These are phyloP conservation scores for Trogon melanurus DNA, from an alignment of 2,113 vertebrate species.

Conservation along the genomic window DNA sequence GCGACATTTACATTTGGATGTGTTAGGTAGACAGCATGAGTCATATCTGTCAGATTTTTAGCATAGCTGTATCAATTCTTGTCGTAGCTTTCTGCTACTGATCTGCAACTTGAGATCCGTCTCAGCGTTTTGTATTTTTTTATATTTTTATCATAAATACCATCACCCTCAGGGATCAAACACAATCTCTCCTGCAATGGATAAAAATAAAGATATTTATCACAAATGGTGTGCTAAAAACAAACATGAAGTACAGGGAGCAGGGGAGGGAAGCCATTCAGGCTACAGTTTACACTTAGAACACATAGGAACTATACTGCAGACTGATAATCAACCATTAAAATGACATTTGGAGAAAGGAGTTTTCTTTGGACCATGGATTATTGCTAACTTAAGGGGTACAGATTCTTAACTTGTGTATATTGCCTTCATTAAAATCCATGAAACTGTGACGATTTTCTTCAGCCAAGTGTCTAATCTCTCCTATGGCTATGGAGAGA, in stretches of 20 bases:
- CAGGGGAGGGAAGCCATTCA: not conserved
- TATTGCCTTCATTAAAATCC: not conserved
- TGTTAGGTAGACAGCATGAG: not conserved
- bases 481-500: not conserved
- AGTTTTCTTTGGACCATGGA: not conserved
- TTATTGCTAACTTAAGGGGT: not conserved
- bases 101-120: not conserved
- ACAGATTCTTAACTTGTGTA: not conserved
- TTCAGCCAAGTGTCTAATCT: not conserved
- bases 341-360: not conserved
- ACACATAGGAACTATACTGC: not conserved
- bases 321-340: not conserved
- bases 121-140: not conserved
- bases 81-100: not conserved
- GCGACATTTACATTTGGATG: conserved; percentile 25
- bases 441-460: not conserved
- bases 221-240: not conserved
- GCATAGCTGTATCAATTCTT: not conserved
- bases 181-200: not conserved
- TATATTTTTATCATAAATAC: conserved; percentile 11
- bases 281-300: not conserved
- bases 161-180: not conserved
- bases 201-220: conserved; percentile 15
- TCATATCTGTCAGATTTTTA: not conserved
- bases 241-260: not conserved